Evolutionary conservation across 1,140 invertebrate genomes (phyloP).

Genomic region (Sinonovacula constricta): DNA sequence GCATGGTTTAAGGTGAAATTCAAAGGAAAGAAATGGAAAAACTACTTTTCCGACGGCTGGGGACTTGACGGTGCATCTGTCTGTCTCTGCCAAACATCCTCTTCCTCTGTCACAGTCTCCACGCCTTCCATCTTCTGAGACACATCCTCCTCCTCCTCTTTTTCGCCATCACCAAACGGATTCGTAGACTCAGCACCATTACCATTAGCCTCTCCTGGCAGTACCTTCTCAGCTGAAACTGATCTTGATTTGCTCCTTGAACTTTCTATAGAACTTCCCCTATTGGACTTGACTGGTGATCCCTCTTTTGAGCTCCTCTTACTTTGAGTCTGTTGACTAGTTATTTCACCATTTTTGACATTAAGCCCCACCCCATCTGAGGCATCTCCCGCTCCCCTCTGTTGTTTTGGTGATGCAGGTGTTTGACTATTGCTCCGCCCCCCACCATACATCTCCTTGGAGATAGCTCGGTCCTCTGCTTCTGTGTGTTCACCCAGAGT

Average conservation of each 20-base stretch:
- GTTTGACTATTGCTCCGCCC: constrained; percentile 80
- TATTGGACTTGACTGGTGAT: too few relatives aligned
- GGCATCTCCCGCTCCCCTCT: neutral
- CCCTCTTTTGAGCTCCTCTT: too few relatives aligned
- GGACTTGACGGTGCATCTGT: too few relatives aligned
- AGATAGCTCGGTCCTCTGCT: constrained; percentile 85
- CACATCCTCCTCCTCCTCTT: constrained; percentile 83
- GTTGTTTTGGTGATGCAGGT: constrained; percentile 65
- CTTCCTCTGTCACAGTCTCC: neutral
- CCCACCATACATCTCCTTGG: constrained; percentile 86
- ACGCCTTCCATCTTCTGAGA: constrained; percentile 24
- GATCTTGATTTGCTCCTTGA: constrained; percentile 8
- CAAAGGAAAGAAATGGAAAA: too few relatives aligned
- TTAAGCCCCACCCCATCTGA: neutral
- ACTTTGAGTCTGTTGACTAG: neutral
- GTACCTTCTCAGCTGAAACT: constrained; percentile 2
- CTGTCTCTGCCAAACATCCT: constrained; percentile 1
- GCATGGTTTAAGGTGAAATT: too few relatives aligned
- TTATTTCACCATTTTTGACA: neutral
- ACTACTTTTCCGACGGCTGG: too few relatives aligned
- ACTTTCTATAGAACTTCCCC: constrained; percentile 34
- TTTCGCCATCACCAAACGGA: constrained; percentile 94
- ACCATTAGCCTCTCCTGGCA: neutral
- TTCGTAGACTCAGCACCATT: constrained; percentile 79
- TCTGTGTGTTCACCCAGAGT: constrained; percentile 89